Conservation (phyloP, 1,140 invertebrate species). For the Proales similis region DNA sequence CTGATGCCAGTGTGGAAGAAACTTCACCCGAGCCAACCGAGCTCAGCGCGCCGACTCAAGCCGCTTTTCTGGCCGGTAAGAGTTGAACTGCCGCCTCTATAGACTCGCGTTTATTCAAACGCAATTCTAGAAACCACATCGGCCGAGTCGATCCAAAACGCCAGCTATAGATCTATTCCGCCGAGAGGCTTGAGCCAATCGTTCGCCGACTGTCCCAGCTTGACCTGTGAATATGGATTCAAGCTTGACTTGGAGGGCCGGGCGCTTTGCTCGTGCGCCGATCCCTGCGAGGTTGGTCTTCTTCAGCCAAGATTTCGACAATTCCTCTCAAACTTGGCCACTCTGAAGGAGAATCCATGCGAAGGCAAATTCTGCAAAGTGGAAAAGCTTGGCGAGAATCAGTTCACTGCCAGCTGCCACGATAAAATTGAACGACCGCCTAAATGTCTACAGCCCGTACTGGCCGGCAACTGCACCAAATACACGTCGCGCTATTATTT, state of each 20-base stretch:
- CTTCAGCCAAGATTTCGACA: not conserved
- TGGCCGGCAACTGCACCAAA: slow-evolving; percentile 21
- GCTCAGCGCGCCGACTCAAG: no score
- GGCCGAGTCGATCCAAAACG: not conserved
- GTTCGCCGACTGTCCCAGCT: slow-evolving; percentile 15
- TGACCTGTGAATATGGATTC: slow-evolving; percentile 31
- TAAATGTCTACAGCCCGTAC: slow-evolving; percentile 24
- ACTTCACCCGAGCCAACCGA: no score
- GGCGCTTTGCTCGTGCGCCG: slow-evolving; percentile 23
- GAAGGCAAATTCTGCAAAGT: slow-evolving; percentile 21
- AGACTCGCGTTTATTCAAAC: no score
- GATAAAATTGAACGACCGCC: slow-evolving; percentile 32
- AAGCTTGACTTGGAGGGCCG: slow-evolving; percentile 30
- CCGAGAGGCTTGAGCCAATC: not conserved
- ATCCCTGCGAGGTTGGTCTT: slow-evolving; percentile 18
- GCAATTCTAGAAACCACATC: not conserved
- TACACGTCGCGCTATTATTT: slow-evolving; percentile 35
- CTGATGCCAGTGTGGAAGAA: no score
- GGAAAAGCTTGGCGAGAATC: slow-evolving; percentile 11
- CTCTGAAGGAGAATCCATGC: slow-evolving; percentile 34
- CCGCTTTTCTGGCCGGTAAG: no score
- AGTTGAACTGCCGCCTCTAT: no score
- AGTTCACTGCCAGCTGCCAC: slow-evolving; percentile 24
- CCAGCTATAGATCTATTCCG: not conserved
- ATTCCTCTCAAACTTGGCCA: not conserved